Conservation (phyloP, 1,140 invertebrate species). For the Centruroides sculpturatus region DNA sequence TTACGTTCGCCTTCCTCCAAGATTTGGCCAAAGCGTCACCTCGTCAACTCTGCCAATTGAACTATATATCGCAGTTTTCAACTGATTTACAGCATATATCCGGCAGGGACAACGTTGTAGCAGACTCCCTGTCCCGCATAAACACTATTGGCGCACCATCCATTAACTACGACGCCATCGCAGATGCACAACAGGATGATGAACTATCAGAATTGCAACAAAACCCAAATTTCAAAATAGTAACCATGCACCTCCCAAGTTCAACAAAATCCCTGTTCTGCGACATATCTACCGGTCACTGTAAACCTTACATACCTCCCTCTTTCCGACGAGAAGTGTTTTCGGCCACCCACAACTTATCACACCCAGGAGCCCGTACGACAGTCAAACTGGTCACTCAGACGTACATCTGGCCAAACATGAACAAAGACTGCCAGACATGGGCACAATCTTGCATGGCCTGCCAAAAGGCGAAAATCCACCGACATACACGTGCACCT, state of each 20-base stretch:
- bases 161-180: too few species aligned
- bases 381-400: conserved; percentile 1
- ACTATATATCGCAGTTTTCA: conserved; percentile 27
- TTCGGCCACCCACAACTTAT: conserved; percentile 1
- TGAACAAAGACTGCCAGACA: conserved; percentile 1
- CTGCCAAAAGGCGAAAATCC: conserved; percentile 11
- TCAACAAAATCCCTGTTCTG: not conserved
- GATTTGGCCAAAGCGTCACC: conserved; percentile 5
- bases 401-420: conserved; percentile 10
- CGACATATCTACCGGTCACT: not conserved
- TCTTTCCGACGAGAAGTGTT: conserved; percentile 2
- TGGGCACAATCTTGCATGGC: conserved; percentile 1
- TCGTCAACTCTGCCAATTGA: conserved; percentile 18
- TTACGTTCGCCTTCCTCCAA: conserved; percentile 16
- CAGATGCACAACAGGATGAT: too few species aligned
- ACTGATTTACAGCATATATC: not conserved
- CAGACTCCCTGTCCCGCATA: too few species aligned
- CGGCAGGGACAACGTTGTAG: too few species aligned
- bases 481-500: conserved; percentile 10
- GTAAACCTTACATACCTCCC: conserved; percentile 2
- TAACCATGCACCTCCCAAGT: not conserved
- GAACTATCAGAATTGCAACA: too few species aligned
- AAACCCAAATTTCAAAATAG: not conserved
- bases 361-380: not conserved
- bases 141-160: too few species aligned